These are phyloP conservation scores for Sarcophaga carnaria DNA, from an alignment of 2,888 invertebrate species.

Conservation along the genomic window DNA sequence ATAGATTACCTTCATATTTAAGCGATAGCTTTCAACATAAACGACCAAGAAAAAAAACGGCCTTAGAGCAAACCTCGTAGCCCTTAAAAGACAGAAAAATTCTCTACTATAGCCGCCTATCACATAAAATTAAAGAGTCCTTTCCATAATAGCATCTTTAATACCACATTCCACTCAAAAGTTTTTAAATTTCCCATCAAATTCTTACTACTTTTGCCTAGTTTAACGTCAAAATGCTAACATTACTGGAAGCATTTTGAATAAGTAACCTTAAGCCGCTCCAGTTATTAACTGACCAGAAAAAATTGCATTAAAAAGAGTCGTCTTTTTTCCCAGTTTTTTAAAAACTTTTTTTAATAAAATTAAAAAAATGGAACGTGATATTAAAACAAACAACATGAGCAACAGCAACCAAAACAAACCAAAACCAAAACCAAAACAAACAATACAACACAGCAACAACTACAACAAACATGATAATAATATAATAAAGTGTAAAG, in stretches of 20 bases:
- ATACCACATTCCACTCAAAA: background rate
- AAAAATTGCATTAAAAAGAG: constrained; percentile 25
- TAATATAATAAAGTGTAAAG: constrained; percentile 58
- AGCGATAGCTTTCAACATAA: too few relatives aligned
- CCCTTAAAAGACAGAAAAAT: too few relatives aligned
- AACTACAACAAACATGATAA: constrained; percentile 33
- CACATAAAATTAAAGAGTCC: too few relatives aligned
- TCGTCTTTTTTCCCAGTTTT: background rate
- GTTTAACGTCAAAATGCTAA: background rate
- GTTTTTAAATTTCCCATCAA: background rate
- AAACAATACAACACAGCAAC: background rate
- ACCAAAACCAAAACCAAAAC: background rate
- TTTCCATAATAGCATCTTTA: too few relatives aligned
- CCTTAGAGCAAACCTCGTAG: too few relatives aligned
- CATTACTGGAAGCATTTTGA: background rate
- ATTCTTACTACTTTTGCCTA: background rate
- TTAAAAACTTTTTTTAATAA: background rate
- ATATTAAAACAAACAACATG: constrained; percentile 10
- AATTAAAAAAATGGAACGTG: background rate
- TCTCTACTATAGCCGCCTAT: too few relatives aligned
- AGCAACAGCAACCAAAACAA: constrained; percentile 23
- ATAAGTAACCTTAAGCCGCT: constrained; percentile 10
- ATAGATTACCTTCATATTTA: too few relatives aligned
- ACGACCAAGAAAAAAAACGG: too few relatives aligned
- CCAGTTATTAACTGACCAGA: constrained; percentile 27